Base-by-base conservation (phyloP, 2,888 invertebrate genomes). In the Sminthurinus aureus region DNA sequence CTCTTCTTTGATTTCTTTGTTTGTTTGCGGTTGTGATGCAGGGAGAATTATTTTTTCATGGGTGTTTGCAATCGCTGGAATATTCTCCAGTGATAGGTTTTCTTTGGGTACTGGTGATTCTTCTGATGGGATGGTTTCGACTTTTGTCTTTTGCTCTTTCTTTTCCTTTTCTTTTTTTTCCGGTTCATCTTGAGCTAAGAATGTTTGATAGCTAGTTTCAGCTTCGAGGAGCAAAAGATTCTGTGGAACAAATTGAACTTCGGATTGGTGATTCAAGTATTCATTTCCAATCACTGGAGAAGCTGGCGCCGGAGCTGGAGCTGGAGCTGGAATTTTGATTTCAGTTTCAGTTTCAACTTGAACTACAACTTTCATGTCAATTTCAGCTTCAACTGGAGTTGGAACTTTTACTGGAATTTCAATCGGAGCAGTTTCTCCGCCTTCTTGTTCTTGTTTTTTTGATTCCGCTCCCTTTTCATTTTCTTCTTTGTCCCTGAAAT, bases 181-280 rank as follows among this genome's bases (percentile, higher is more conserved):
- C n/a, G n/a, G n/a, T 58, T 58, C 4, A 13, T 58, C 58, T 15
- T 15, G 58, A 6, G 58, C 58, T 18, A 58, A 58, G 24, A 73
- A 73, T 26, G 8, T 26, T 22, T 73, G 73, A 73, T 73, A 73
- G 73, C 38, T 73, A 24, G 22, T 26, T 73, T 73, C 73, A 12
- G 73, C 73, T 73, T 73, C 26, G 0, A 9, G 12, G 6, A 73
- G 24, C 1, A 26, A 24, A 22, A 26, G 26, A 73, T 24, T 73
- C 11, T 73, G 22, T 15, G 71, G 13, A 22, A 73, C 15, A 24
- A 73, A 73, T 24, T 73, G 26, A 6, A 26, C 22, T 15, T 73
- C 73, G 24, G 24, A 20, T 69, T 22, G 69, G 1, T 4, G 20
- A 20, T 22, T 69, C 69, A 69, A 13, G 66, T 66, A 66, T 69